A percentile compares a stretch with the other conserved stretches of the same genome.
Conservation (phyloP, 2,888 invertebrate genomes). For the Phortica magna region DNA sequence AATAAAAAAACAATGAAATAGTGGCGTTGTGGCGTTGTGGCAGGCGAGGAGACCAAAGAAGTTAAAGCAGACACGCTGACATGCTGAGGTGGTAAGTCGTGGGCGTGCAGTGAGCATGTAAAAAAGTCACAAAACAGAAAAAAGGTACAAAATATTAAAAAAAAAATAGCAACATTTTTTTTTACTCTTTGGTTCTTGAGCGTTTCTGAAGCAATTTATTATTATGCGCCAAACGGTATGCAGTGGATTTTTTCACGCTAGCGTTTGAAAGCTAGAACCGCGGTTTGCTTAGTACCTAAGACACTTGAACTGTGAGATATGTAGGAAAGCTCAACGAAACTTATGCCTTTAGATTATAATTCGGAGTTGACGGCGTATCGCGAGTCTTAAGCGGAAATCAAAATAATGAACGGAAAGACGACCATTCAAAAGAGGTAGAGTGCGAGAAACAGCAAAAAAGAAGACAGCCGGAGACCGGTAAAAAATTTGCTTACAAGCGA, state of each 20-base stretch:
- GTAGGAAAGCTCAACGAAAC: background rate
- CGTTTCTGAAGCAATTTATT: slow-evolving; percentile 54
- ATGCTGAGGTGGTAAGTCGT: background rate
- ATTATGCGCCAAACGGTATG: slow-evolving; percentile 61
- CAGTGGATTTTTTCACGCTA: slow-evolving; percentile 23
- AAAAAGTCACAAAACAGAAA: background rate
- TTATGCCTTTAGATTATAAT: slow-evolving; percentile 1
- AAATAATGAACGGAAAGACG: slow-evolving; percentile 66
- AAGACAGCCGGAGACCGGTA: background rate
- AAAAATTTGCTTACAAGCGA: slow-evolving; percentile 54
- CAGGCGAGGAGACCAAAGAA: background rate
- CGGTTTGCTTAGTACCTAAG: background rate
- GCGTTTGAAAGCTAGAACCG: background rate
- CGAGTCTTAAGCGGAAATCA: slow-evolving; percentile 55
- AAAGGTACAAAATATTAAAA: background rate
- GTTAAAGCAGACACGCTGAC: background rate
- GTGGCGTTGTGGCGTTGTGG: background rate
- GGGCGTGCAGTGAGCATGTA: slow-evolving; percentile 4
- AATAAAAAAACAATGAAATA: slow-evolving; percentile 23
- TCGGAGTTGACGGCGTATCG: background rate
- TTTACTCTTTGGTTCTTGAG: background rate
- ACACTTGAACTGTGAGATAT: background rate
- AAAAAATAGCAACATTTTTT: slow-evolving; percentile 28
- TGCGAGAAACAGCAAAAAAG: background rate
- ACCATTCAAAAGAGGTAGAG: slow-evolving; percentile 40